Percentiles rank a stretch among this genome's conserved stretches.
phyloP scores from a whole-genome alignment of 35 echinoderm and acorn worm species.

The Hemicentrotus pulcherrimus region DNA sequence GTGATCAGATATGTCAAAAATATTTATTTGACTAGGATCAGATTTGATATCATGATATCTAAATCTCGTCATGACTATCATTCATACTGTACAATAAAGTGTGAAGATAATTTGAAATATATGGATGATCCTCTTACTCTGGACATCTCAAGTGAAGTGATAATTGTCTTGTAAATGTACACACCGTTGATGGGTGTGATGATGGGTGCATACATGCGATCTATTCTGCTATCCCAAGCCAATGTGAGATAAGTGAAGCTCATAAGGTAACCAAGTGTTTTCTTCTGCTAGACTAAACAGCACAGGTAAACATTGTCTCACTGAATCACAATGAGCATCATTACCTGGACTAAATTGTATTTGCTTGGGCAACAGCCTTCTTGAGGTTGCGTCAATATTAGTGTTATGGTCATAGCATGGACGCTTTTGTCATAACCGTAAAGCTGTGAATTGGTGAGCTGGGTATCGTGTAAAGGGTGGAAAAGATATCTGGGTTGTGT shows the following conservation, averaged over 20 bases:
- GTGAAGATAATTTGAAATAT: background rate
- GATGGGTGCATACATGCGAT: background rate
- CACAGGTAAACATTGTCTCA: conserved; percentile 27
- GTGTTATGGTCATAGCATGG: background rate
- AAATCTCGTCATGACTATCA: too few species aligned
- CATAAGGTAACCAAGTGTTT: background rate
- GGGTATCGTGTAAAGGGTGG: background rate
- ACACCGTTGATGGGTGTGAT: background rate
- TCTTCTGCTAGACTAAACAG: conserved; percentile 24
- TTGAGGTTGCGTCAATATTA: conserved; percentile 12
- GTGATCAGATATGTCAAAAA: too few species aligned
- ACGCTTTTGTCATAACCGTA: background rate
- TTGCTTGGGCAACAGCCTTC: background rate
- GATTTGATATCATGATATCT: too few species aligned
- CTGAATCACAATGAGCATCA: background rate
- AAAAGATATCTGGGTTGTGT: background rate
- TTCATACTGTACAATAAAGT: background rate
- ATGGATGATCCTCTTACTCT: background rate
- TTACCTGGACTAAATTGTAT: conserved; percentile 4
- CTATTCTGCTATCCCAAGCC: background rate
- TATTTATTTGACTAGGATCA: too few species aligned
- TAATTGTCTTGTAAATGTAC: conserved; percentile 16
- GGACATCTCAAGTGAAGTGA: background rate
- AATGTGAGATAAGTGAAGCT: background rate
- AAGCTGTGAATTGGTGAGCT: background rate